Evolutionary conservation across 2,113 vertebrate species (phyloP), one percentile per base, ranked within the genome.

Genomic region (Gallinago media): DNA sequence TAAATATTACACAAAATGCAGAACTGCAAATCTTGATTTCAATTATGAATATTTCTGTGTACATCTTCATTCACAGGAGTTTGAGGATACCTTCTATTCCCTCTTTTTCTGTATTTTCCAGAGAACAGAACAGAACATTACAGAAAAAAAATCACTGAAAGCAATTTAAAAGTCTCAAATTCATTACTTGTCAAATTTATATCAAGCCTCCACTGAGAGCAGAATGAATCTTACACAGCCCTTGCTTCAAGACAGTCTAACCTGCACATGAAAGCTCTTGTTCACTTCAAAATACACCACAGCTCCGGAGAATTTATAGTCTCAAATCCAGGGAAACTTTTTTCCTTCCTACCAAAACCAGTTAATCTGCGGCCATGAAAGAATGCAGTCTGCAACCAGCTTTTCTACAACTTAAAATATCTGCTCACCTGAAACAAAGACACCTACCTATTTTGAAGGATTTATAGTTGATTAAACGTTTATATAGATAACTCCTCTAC

Each of bases 11-110:
- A 26, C 71, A 85, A 97, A 96, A 89, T 32, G 46, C 26, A 93
- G 55, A 78, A 42, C 34, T 96, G 76, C 42, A 95, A 94, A 82
- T 82, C 50, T 74, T 85, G 59, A 72, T 95, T 89, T 87, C 81
- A 88, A 31, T 72, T 94, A 89, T 44, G 58, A 97, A 97, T 85
- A 94, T 46, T 92, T 96, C 62, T 87, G 74, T 96, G 81, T 93
- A 95, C 50, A 74, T 55, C 46, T 89, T 94, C 82, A 68, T 91
- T 92, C 89, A 93, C 61, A 52, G 92, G n/a, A 56, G 36, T 26
- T 61, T 49, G 16, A 95, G 42, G 40, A 34, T 84, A 85, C 61
- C 62, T 84, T 79, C 22, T 81, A 42, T 44, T 85, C 18, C 65
- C 19, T 50, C 18, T 23, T 71, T 90, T 74, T n/a, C 58, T 74